These are phyloP conservation scores for Hephaestus fuliginosus DNA, from an alignment of 2,797 vertebrate species.

Conservation along the genomic window DNA sequence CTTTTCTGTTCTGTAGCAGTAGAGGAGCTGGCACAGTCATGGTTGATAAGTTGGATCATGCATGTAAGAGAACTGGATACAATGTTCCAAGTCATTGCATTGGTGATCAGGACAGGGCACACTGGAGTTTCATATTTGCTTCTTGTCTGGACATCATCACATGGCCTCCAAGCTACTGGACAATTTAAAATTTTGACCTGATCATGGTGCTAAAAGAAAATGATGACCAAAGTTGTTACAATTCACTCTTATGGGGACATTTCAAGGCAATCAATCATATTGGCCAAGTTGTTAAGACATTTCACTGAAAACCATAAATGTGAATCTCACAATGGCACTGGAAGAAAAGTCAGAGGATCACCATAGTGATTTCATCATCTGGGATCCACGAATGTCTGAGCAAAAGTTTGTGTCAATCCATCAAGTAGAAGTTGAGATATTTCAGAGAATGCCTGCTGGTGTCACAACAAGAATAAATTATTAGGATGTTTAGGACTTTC, in stretches of 20 bases:
- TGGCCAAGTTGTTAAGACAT: too few relatives aligned
- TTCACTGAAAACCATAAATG: too few relatives aligned
- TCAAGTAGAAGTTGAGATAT: not conserved
- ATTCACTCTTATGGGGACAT: not conserved
- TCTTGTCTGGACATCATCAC: not conserved
- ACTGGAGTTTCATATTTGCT: not conserved
- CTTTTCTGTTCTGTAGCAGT: not conserved
- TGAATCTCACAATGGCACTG: too few relatives aligned
- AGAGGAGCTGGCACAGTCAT: not conserved
- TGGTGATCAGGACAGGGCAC: too few relatives aligned
- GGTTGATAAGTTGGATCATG: not conserved
- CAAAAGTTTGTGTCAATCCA: not conserved
- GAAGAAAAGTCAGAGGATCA: not conserved
- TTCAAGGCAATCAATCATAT: not conserved
- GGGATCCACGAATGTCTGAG: not conserved
- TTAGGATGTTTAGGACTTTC: not conserved
- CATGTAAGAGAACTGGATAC: not conserved
- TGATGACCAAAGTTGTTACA: not conserved
- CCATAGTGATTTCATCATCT: not conserved
- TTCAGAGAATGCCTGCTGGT: not conserved
- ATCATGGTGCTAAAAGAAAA: not conserved
- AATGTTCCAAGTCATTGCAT: not conserved
- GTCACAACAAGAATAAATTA: not conserved
- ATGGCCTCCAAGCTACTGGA: not conserved
- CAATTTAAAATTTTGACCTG: not conserved